phyloP scores from a whole-genome alignment of 1,140 invertebrate species.

The Pseudobourletiella spinata region DNA sequence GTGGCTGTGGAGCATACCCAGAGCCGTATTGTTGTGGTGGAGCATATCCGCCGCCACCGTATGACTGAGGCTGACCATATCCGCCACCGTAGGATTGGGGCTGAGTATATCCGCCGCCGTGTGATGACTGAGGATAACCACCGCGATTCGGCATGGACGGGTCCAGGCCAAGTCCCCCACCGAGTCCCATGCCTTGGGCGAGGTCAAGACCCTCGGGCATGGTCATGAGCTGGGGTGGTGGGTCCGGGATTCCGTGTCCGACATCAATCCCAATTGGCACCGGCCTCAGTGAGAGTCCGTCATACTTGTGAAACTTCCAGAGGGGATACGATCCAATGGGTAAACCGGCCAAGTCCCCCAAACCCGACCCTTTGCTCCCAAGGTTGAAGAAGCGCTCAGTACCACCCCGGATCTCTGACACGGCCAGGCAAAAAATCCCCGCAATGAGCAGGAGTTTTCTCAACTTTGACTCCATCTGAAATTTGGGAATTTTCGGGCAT shows the following conservation, averaged over 20 bases:
- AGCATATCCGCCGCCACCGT: background rate
- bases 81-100: background rate
- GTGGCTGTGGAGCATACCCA: background rate
- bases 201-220: background rate
- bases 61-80: background rate
- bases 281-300: slow-evolving; percentile 28
- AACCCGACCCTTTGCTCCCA: background rate
- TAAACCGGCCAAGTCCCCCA: background rate
- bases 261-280: slow-evolving; percentile 33
- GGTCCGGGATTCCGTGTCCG: slow-evolving; percentile 22
- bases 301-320: slow-evolving; percentile 36
- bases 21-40: background rate
- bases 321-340: slow-evolving; percentile 32
- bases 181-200: slow-evolving; percentile 1
- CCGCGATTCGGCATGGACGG: background rate
- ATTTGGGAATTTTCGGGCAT: too few species aligned
- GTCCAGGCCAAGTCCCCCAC: too few species aligned
- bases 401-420: background rate
- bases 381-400: background rate
- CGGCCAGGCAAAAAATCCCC: background rate
- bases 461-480: too few species aligned
- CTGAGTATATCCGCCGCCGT: background rate
- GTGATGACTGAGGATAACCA: background rate
- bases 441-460: background rate
- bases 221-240: slow-evolving; percentile 9